phyloP scores from a whole-genome alignment of 2,113 vertebrate species.

The Recurvirostra avosetta region DNA sequence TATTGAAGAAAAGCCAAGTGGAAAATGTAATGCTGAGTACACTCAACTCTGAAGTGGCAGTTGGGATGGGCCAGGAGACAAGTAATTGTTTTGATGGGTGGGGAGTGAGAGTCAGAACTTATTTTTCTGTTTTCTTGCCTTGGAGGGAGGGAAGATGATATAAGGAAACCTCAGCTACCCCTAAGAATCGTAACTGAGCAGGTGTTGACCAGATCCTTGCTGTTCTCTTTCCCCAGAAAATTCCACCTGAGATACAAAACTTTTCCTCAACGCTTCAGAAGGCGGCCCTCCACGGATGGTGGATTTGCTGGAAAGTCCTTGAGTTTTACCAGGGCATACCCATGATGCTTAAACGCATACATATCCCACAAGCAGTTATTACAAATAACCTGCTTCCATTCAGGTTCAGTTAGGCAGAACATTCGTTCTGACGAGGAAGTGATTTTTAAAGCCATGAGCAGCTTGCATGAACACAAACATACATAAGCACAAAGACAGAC shows the following conservation, averaged over 20 bases:
- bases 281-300: background rate
- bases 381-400: background rate
- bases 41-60: background rate
- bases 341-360: background rate
- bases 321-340: background rate
- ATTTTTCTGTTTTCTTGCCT: background rate
- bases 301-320: background rate
- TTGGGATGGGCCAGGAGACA: background rate
- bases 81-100: background rate
- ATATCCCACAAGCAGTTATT: background rate
- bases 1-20: background rate
- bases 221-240: background rate
- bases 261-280: background rate
- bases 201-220: background rate
- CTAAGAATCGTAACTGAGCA: background rate
- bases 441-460: background rate
- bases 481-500: background rate
- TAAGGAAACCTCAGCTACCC: background rate
- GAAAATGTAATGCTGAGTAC: background rate
- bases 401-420: background rate
- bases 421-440: background rate
- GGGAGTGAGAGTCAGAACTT: background rate
- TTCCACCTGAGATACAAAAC: background rate
- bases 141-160: background rate
- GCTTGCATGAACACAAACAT: background rate